phyloP scores from a whole-genome alignment of 2,888 invertebrate species.

The Drosophila phalerata region DNA sequence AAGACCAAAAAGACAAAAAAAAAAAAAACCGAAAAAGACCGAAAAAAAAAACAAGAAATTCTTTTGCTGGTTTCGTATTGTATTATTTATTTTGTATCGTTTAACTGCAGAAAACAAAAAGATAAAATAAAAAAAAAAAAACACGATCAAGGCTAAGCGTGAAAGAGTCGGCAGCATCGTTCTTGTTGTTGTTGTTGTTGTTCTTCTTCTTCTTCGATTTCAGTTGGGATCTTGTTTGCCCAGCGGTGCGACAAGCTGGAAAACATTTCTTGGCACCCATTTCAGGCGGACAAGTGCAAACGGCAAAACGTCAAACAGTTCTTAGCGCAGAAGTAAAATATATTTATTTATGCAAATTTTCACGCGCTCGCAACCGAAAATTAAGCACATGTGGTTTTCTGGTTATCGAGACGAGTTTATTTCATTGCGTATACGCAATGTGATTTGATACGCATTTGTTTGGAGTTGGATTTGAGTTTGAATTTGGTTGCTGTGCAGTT shows the following conservation, averaged over 20 bases:
- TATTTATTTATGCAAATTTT: conserved; percentile 76
- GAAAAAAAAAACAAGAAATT: conserved; percentile 57
- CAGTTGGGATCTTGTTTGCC: conserved; percentile 36
- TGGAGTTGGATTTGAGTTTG: conserved; percentile 4
- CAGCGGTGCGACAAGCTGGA: conserved; percentile 64
- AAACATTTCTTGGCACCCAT: conserved; percentile 60
- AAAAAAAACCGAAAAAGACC: background rate
- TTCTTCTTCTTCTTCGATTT: conserved; percentile 46
- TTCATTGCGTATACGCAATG: conserved; percentile 55
- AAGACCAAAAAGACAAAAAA: conserved; percentile 46
- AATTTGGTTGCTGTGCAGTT: conserved; percentile 38
- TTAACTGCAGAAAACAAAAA: conserved; percentile 65
- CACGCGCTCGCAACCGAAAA: conserved; percentile 30
- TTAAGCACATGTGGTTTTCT: conserved; percentile 57
- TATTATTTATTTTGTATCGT: conserved; percentile 57
- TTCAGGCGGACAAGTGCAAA: conserved; percentile 50
- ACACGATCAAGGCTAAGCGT: conserved; percentile 74
- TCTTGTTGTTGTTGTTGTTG: no score
- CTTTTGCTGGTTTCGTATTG: conserved; percentile 56
- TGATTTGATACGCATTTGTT: conserved; percentile 6
- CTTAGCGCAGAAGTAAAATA: conserved; percentile 47
- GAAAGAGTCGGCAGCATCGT: conserved; percentile 29
- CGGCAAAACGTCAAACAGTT: conserved; percentile 11
- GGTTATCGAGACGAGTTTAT: conserved; percentile 19
- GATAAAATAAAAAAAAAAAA: conserved; percentile 55